phyloP scores from a whole-genome alignment of 1,140 invertebrate species.

The Delia radicum region DNA sequence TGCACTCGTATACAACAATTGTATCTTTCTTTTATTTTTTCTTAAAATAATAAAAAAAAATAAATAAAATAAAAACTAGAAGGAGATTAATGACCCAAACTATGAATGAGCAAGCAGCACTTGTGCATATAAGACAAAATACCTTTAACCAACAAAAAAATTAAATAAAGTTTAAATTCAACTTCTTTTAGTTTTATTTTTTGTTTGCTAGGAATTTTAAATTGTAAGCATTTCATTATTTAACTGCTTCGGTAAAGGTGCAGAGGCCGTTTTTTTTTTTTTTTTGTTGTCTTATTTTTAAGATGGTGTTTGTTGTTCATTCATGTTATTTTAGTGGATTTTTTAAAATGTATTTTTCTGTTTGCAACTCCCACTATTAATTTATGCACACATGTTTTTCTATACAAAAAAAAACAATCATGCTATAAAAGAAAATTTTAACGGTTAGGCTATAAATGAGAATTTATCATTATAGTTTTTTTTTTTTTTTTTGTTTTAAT shows the following conservation, averaged over 20 bases:
- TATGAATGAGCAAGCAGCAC: neutral
- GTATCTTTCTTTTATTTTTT: neutral
- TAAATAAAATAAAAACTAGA: too few relatives aligned
- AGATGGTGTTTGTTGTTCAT: too few relatives aligned
- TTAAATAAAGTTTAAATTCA: neutral
- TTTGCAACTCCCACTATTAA: neutral
- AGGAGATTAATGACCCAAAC: slow-evolving; percentile 1
- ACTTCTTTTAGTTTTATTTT: neutral
- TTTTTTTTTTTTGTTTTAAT: too few relatives aligned
- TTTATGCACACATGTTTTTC: neutral
- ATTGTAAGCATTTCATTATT: neutral
- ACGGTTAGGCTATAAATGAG: neutral
- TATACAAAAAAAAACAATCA: neutral
- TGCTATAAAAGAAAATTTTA: neutral
- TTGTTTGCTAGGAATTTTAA: neutral
- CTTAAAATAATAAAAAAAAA: too few relatives aligned
- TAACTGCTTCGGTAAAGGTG: neutral
- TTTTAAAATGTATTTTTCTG: neutral
- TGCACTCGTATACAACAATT: neutral
- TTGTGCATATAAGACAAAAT: neutral
- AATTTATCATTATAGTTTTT: neutral
- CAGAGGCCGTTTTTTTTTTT: neutral
- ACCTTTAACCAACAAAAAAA: neutral
- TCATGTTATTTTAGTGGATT: too few relatives aligned
- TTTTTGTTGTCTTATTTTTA: too few relatives aligned